phyloP scores from a whole-genome alignment of 1,140 invertebrate species.

The Aradophagus sp. region DNA sequence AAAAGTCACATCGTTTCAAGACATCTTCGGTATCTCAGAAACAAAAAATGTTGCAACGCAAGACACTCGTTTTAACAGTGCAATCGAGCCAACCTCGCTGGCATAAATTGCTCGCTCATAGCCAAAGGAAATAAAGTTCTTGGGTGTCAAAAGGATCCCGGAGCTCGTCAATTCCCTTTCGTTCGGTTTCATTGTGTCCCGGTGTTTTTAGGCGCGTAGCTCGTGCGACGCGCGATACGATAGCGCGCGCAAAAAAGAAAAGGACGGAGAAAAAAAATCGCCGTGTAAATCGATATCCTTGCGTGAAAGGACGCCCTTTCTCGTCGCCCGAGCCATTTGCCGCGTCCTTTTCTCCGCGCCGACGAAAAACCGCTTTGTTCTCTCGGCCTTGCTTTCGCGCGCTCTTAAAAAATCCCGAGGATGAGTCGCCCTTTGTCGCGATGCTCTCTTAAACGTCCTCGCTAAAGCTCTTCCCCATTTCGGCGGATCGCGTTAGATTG shows the following conservation, averaged over 20 bases:
- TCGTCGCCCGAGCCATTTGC: constrained; percentile 57
- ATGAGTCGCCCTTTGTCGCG: constrained; percentile 56
- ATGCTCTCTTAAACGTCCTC: constrained; percentile 53
- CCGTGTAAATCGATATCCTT: constrained; percentile 60
- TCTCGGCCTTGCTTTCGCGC: neutral
- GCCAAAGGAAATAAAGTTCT: constrained; percentile 42
- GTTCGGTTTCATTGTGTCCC: constrained; percentile 28
- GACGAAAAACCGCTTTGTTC: no score
- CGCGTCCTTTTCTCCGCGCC: constrained; percentile 25
- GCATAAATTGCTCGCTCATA: no score
- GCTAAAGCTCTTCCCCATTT: constrained; percentile 54
- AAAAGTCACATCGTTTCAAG: no score
- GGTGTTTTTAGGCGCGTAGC: constrained; percentile 32
- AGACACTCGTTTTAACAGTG: no score
- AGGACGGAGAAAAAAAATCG: constrained; percentile 20
- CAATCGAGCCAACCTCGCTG: no score
- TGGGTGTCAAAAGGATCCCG: constrained; percentile 43
- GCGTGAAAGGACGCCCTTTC: constrained; percentile 59
- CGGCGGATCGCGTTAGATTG: constrained; percentile 58
- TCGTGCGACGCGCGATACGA: constrained; percentile 52
- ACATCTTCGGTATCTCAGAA: no score
- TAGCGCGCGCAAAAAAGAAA: constrained; percentile 14
- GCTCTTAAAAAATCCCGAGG: constrained; percentile 57
- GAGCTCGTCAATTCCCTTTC: constrained; percentile 40
- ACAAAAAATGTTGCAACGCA: no score